phyloP scores from a whole-genome alignment of 2,797 vertebrate species.

The Pseudomugil tenellus region DNA sequence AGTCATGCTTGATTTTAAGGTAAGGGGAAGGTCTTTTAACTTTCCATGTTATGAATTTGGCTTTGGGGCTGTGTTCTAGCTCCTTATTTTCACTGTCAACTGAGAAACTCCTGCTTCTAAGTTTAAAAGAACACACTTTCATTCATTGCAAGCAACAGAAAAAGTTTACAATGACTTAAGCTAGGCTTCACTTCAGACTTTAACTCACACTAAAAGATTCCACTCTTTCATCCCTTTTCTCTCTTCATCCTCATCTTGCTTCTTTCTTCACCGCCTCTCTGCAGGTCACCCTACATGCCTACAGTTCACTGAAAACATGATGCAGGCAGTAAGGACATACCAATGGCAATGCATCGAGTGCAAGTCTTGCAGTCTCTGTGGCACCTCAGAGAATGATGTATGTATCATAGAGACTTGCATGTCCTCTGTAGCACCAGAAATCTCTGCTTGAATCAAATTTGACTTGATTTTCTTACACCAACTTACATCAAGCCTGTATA shows the following conservation, averaged over 20 bases:
- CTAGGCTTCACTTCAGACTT: conserved; percentile 2
- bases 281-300: conserved; percentile 94
- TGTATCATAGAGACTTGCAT: conserved; percentile 47
- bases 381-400: conserved; percentile 96
- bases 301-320: conserved; percentile 97
- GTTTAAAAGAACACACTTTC: neutral
- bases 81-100: neutral
- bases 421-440: neutral
- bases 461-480: conserved; percentile 13
- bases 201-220: neutral
- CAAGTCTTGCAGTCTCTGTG: conserved; percentile 98
- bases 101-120: neutral
- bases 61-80: neutral
- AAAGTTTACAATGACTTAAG: neutral
- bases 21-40: neutral
- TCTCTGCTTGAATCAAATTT: neutral
- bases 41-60: neutral
- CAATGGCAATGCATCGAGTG: conserved; percentile 99
- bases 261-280: conserved; percentile 4
- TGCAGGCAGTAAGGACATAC: conserved; percentile 96
- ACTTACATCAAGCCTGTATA: conserved; percentile 3
- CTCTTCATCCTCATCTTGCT: conserved; percentile 49
- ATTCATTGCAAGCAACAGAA: neutral
- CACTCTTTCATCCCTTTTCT: neutral
- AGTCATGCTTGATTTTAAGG: neutral